Conservation (phyloP, 64 coral and sea anemone genomes). For the Actinia tenebrosa region DNA sequence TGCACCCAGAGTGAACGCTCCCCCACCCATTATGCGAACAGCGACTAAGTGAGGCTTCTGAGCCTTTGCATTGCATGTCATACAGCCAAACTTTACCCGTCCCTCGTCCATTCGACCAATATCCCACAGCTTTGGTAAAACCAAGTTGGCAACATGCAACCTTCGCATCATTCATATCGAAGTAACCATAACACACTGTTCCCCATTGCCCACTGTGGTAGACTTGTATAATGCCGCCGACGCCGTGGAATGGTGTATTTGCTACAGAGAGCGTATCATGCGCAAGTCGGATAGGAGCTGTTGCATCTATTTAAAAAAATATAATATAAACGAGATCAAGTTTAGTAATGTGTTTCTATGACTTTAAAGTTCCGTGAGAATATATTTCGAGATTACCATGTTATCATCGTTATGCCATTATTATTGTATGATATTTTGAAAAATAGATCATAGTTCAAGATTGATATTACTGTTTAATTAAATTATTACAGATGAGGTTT, state of each 20-base stretch:
- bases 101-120: neutral
- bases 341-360: too few species aligned
- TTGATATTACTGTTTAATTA: neutral
- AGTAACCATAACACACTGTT: neutral
- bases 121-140: neutral
- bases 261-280: neutral
- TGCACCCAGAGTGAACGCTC: neutral
- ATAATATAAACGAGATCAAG: too few species aligned
- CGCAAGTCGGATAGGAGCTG: neutral
- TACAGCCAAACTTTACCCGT: neutral
- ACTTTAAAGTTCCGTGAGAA: too few species aligned
- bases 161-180: neutral
- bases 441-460: neutral
- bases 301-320: neutral
- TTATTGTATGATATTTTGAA: neutral
- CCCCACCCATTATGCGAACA: neutral
- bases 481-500: too few species aligned
- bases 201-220: slow-evolving; percentile 2
- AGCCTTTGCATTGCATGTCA: neutral
- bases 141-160: neutral
- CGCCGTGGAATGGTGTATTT: neutral
- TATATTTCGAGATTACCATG: too few species aligned
- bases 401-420: too few species aligned
- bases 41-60: neutral
- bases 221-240: slow-evolving; percentile 1